Base-by-base conservation (phyloP, 2,797 vertebrate species). In the Harpagifer antarcticus region DNA sequence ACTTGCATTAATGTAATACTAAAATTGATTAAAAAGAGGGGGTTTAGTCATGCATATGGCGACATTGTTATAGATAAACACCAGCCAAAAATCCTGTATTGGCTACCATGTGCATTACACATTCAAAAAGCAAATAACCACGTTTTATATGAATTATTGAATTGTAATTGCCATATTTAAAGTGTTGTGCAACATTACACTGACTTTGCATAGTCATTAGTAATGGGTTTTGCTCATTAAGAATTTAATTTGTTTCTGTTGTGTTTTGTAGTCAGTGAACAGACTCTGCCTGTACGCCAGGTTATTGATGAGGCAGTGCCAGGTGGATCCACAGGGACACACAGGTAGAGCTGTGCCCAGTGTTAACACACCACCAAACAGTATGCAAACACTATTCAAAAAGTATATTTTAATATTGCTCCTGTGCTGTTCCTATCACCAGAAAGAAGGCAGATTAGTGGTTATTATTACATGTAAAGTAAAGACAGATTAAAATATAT, bases 291-390 rank as follows among this genome's bases (percentile, higher is more conserved):
- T 84, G 85, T 67, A 50, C 77, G 71, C 84, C 82, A 74, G 71
- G 84, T 88, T 89, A 92, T 88, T 88, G 89, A 92, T 87, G 89
- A 88, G 62, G 64, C 74, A 72, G 69, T 84, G 83, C 83, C 87
- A 86, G 78, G 70, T 79, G 59, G 68, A 68, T 89, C 86, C 84
- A 87, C 12, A 64, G 85, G 82, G 87, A 85, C 66, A 55, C 72
- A 76, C 75, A 84, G 83, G 82, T 86, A 83, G 70, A 83, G 81
- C 83, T 63, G 66, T 78, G 81, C 79, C 82, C 78, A 61, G 72
- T 59, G 69, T 78, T 85, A 81, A 74, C 66, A 77, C 72, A 70
- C 65, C 54, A 84, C 74, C 57, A 79, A 65, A 59, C 63, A 52
- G 60, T 49, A 60, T 70, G 72, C 64, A 76, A 83, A 74, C 70